Percentiles rank a stretch among this genome's conserved stretches.
phyloP scores from a whole-genome alignment of 2,797 vertebrate genomes.

The Melanotaenia trifasciata region DNA sequence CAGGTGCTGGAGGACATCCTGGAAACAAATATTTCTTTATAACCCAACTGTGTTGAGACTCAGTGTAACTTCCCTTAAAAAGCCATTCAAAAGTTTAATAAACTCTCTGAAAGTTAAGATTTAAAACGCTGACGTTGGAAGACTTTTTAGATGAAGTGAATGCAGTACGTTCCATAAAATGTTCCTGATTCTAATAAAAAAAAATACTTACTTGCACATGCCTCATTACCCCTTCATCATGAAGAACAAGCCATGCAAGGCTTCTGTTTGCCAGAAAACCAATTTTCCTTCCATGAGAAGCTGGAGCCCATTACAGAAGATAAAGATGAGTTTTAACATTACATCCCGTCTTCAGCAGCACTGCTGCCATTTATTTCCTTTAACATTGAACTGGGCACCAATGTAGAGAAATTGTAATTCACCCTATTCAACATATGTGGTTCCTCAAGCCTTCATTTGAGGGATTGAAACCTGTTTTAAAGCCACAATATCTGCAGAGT shows the following conservation, averaged over 20 bases:
- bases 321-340: constrained; percentile 33
- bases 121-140: background rate
- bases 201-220: constrained; percentile 11
- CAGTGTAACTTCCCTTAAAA: no score
- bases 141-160: background rate
- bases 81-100: background rate
- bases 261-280: constrained; percentile 28
- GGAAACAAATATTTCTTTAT: background rate
- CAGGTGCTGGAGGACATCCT: background rate
- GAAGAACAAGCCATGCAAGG: constrained; percentile 21
- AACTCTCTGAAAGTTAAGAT: background rate
- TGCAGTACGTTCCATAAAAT: background rate
- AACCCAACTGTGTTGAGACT: background rate
- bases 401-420: constrained; percentile 24
- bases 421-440: constrained; percentile 16
- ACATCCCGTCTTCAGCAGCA: constrained; percentile 25
- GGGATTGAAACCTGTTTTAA: constrained; percentile 42
- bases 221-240: constrained; percentile 28
- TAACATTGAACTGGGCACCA: constrained; percentile 17
- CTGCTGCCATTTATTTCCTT: constrained; percentile 4
- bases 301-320: constrained; percentile 35
- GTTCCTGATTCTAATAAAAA: background rate
- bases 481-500: constrained; percentile 53
- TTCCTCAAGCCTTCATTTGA: constrained; percentile 39
- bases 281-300: constrained; percentile 33